Evolutionary conservation across 2,797 vertebrate species (phyloP).

Genomic region (Gallinago solitaria): DNA sequence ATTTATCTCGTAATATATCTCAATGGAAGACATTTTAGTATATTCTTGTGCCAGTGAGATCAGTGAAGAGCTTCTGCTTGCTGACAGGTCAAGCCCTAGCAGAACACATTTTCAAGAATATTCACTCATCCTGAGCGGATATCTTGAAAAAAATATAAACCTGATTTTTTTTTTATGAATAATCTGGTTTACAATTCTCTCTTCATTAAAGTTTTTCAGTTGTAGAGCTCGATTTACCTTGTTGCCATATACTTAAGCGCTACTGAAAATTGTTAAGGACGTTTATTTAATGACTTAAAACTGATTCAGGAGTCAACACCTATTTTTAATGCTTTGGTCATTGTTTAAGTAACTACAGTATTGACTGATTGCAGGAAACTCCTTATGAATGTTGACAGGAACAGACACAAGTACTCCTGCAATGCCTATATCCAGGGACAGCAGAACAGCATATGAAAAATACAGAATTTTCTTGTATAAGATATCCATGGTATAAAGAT

Average conservation of each 20-base stretch:
- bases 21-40: background rate
- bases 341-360: background rate
- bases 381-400: background rate
- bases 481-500: background rate
- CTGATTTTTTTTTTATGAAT: background rate
- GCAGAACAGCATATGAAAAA: background rate
- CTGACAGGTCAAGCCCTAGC: background rate
- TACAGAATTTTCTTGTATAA: background rate
- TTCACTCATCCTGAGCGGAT: background rate
- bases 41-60: background rate
- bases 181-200: background rate
- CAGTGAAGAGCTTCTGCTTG: background rate
- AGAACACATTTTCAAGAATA: background rate
- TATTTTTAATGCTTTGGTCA: background rate
- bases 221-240: background rate
- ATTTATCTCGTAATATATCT: background rate
- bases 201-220: background rate
- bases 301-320: background rate
- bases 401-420: background rate
- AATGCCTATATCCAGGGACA: background rate
- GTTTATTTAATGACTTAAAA: background rate
- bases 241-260: background rate
- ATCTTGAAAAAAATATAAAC: background rate
- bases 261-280: background rate
- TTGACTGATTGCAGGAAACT: background rate